Evolutionary conservation across 2,113 vertebrate genomes (phyloP).

Genomic region (Ptychochromis oligacanthus): DNA sequence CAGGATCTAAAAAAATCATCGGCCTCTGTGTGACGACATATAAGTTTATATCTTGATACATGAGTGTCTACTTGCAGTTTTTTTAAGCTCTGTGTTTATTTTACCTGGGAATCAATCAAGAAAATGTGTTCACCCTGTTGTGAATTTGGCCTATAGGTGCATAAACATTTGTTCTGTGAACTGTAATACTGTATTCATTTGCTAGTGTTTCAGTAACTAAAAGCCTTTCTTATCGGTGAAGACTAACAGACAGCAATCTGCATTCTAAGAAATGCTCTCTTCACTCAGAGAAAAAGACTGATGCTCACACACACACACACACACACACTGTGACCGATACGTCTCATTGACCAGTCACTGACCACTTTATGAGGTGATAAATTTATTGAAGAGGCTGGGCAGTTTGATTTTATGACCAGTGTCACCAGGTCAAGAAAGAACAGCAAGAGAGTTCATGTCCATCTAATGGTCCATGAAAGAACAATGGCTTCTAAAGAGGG

Average conservation of each 20-base stretch:
- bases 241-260: slow-evolving; percentile 2
- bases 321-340: slow-evolving; percentile 52
- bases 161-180: not conserved
- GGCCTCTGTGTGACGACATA: not conserved
- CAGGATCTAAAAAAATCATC: not conserved
- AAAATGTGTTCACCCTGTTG: not conserved
- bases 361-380: slow-evolving; percentile 83
- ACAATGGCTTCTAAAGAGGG: slow-evolving; percentile 62
- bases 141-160: not conserved
- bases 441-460: slow-evolving; percentile 83
- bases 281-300: slow-evolving; percentile 17
- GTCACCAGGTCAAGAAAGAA: slow-evolving; percentile 77
- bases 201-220: not conserved
- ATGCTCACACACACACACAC: not conserved
- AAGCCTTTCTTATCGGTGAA: slow-evolving; percentile 6
- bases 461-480: slow-evolving; percentile 82
- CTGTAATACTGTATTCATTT: not conserved
- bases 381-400: slow-evolving; percentile 81
- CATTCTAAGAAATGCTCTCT: slow-evolving; percentile 8
- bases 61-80: not conserved
- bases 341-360: slow-evolving; percentile 72
- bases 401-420: slow-evolving; percentile 78
- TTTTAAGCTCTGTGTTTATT: not conserved
- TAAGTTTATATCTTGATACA: not conserved
- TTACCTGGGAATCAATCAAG: not conserved